Evolutionary conservation across 1,140 invertebrate species (phyloP).

Genomic region (Drosophila nikananu): DNA sequence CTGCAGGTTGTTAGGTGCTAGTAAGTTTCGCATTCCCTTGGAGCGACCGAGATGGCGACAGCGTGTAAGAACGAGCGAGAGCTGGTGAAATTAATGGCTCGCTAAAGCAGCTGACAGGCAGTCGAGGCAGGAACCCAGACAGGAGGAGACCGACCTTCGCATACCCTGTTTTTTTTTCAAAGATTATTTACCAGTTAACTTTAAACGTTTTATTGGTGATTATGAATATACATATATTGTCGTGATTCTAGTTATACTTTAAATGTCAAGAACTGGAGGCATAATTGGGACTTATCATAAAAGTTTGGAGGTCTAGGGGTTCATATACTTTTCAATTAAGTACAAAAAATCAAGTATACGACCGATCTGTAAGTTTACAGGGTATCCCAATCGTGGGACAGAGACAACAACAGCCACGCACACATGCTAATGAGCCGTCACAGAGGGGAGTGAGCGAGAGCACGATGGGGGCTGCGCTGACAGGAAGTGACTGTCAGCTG

Average conservation of each 20-base stretch:
- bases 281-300: neutral
- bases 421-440: slow-evolving; percentile 77
- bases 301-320: neutral
- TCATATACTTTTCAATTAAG: neutral
- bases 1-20: slow-evolving; percentile 72
- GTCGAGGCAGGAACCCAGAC: slow-evolving; percentile 1
- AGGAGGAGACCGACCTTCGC: neutral
- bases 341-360: neutral
- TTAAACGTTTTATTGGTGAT: too few species aligned
- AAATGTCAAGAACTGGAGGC: neutral
- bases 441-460: slow-evolving; percentile 4
- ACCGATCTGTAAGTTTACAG: neutral
- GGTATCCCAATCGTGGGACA: neutral
- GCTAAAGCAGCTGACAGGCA: slow-evolving; percentile 59
- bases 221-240: neutral
- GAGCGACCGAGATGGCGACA: slow-evolving; percentile 5
- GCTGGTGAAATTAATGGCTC: slow-evolving; percentile 68
- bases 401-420: slow-evolving; percentile 34
- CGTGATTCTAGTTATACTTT: neutral
- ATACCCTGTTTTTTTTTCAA: neutral
- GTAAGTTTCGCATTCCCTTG: slow-evolving; percentile 53
- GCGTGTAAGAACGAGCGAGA: slow-evolving; percentile 11
- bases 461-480: slow-evolving; percentile 9
- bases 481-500: slow-evolving; percentile 73
- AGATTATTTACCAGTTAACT: neutral